Conservation (phyloP, 2,888 invertebrate genomes). For the Microplitis manilae region DNA sequence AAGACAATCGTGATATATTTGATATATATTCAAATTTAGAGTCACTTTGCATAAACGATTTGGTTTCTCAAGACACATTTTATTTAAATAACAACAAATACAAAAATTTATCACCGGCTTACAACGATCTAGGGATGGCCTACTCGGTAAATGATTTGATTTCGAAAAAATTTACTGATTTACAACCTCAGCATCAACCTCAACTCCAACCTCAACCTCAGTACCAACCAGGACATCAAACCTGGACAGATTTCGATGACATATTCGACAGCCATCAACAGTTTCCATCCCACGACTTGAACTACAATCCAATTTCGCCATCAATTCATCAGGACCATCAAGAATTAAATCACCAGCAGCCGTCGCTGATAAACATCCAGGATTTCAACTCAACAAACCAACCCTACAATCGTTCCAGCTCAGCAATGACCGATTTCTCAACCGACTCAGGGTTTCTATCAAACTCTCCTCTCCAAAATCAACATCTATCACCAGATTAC, state of each 20-base stretch:
- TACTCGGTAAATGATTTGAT: conserved; percentile 54
- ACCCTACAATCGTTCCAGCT: conserved; percentile 60
- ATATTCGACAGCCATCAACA: conserved; percentile 63
- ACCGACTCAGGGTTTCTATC: conserved; percentile 65
- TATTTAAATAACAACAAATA: conserved; percentile 35
- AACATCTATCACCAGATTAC: conserved; percentile 66
- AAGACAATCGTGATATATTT: conserved; percentile 18
- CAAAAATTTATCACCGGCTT: conserved; percentile 48
- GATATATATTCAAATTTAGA: conserved; percentile 60
- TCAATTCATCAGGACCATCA: conserved; percentile 50
- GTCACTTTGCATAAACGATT: conserved; percentile 57
- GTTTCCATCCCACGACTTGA: conserved; percentile 59
- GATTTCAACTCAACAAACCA: conserved; percentile 59
- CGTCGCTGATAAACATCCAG: conserved; percentile 56
- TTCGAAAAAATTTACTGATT: conserved; percentile 53
- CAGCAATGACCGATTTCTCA: conserved; percentile 66
- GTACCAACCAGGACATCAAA: conserved; percentile 21
- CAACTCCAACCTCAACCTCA: background rate
- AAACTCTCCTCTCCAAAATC: conserved; percentile 60
- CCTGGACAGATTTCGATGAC: conserved; percentile 54
- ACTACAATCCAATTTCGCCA: conserved; percentile 61
- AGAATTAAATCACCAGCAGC: conserved; percentile 47
- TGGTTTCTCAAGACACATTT: conserved; percentile 52
- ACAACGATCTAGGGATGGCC: conserved; percentile 48
- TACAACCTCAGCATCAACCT: conserved; percentile 47